A percentile compares a stretch with the other conserved stretches of the same genome.
Conservation (phyloP, 2,797 vertebrate genomes). For the Lemur catta region DNA sequence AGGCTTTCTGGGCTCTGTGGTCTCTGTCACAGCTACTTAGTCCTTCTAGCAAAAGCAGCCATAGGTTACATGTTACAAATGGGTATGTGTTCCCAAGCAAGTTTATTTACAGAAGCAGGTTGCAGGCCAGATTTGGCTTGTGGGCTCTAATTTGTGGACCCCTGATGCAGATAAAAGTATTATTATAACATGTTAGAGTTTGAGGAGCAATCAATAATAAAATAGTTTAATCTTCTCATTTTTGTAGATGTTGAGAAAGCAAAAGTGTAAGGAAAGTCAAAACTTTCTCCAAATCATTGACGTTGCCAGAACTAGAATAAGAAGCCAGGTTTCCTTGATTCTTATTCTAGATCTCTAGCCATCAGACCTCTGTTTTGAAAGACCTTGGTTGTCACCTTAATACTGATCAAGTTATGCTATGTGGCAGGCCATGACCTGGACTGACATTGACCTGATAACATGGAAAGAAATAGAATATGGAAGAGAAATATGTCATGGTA, state of each 20-base stretch:
- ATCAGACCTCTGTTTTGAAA: background rate
- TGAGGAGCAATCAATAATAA: background rate
- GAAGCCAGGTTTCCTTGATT: background rate
- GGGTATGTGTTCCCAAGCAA: background rate
- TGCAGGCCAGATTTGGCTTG: background rate
- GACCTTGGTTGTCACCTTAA: background rate
- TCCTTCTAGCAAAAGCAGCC: background rate
- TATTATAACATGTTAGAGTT: background rate
- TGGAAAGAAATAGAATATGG: background rate
- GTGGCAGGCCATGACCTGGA: background rate
- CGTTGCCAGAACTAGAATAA: background rate
- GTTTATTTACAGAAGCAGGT: background rate
- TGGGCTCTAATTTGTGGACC: background rate
- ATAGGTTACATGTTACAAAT: background rate
- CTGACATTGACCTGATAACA: background rate
- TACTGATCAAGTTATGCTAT: background rate
- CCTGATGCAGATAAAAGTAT: background rate
- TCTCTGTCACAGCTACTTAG: background rate
- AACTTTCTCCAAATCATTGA: background rate
- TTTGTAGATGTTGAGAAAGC: background rate
- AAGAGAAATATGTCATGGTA: background rate
- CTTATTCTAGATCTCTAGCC: background rate
- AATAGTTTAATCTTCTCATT: background rate
- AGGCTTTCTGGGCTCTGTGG: background rate
- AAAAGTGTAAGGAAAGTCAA: background rate